Evolutionary conservation across 2,113 vertebrate genomes (phyloP).

Genomic region (Siniperca chuatsi): DNA sequence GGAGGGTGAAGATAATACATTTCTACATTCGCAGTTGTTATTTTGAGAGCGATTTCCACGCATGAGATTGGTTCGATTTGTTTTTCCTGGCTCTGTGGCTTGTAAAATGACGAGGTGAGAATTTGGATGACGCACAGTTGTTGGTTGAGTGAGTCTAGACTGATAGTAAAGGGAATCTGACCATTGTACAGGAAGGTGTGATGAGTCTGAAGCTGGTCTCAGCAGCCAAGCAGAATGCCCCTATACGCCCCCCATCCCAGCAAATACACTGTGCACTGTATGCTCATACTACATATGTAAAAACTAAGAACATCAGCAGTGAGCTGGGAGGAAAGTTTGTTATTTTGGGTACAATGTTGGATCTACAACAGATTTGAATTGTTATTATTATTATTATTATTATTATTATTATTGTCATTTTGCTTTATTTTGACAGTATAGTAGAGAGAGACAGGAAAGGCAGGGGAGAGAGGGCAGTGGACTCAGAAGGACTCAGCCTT

Average conservation of each 20-base stretch:
- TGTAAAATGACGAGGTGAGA: slow-evolving; percentile 55
- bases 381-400: no score
- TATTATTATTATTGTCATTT: no score
- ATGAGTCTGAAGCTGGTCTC: not conserved
- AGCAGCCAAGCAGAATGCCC: not conserved
- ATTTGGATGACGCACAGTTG: slow-evolving; percentile 26
- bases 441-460: no score
- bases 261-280: not conserved
- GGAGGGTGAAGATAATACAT: slow-evolving; percentile 77
- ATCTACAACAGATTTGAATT: no score
- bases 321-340: not conserved
- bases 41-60: slow-evolving; percentile 77
- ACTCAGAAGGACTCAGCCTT: no score
- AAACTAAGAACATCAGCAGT: not conserved
- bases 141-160: slow-evolving; percentile 34
- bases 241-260: not conserved
- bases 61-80: slow-evolving; percentile 72
- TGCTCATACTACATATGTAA: not conserved
- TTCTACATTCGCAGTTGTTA: slow-evolving; percentile 73
- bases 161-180: not conserved
- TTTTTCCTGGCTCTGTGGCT: slow-evolving; percentile 58
- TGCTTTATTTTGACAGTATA: no score
- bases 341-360: no score
- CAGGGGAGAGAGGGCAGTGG: no score
- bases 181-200: not conserved